Conservation (phyloP, 2,888 invertebrate species). For the Synergus umbraculus region DNA sequence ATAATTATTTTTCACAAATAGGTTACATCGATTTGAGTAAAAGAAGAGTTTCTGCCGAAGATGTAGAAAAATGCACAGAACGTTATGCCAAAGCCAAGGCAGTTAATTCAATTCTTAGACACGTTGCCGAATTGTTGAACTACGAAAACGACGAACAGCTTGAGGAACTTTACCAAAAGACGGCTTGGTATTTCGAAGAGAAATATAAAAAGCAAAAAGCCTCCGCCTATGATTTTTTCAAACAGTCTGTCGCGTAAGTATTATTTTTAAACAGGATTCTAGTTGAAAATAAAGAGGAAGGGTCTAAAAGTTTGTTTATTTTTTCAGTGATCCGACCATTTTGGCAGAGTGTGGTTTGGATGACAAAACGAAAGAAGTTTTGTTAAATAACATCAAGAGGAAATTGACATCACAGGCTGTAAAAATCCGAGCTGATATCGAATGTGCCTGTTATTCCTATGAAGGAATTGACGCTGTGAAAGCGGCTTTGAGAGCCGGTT, state of each 20-base stretch:
- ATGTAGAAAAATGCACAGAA: constrained; percentile 98
- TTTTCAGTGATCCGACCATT: constrained; percentile 91
- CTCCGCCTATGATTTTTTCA: constrained; percentile 98
- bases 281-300: constrained; percentile 11
- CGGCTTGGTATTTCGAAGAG: constrained; percentile 99
- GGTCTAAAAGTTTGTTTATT: constrained; percentile 11
- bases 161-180: constrained; percentile 96
- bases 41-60: constrained; percentile 98
- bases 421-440: constrained; percentile 95
- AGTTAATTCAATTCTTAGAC: constrained; percentile 97
- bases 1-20: constrained; percentile 71
- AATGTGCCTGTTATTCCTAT: constrained; percentile 96
- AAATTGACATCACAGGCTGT: constrained; percentile 98
- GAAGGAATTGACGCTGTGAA: constrained; percentile 99
- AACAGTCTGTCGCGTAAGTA: constrained; percentile 96
- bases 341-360: constrained; percentile 97
- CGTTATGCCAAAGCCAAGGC: constrained; percentile 99
- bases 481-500: constrained; percentile 91
- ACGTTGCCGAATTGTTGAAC: constrained; percentile 96
- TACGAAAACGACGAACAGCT: constrained; percentile 95
- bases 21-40: constrained; percentile 99
- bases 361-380: constrained; percentile 92
- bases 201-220: constrained; percentile 97
- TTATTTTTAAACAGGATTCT: constrained; percentile 57
- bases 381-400: constrained; percentile 95